phyloP scores from a whole-genome alignment of 2,113 vertebrate genomes.

The Megaptera novaeangliae region DNA sequence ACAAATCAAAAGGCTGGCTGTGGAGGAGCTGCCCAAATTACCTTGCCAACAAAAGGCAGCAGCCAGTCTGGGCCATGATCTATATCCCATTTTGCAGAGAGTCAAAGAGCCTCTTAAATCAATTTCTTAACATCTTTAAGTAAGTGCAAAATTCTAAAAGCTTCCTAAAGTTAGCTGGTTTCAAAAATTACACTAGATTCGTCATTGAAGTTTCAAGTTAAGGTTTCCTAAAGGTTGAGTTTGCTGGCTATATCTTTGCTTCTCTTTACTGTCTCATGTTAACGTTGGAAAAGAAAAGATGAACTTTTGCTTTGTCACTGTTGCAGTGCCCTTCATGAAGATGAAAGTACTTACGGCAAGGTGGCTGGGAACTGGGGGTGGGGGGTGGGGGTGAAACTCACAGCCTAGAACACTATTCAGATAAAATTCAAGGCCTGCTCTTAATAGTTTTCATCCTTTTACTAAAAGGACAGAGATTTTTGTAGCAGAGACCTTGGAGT shows the following conservation, averaged over 20 bases:
- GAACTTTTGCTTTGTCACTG: not conserved
- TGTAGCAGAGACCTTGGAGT: not conserved
- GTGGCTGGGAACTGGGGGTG: not conserved
- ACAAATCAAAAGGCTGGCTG: not conserved
- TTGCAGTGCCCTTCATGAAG: not conserved
- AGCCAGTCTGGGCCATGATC: not conserved
- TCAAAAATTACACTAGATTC: conserved; percentile 4
- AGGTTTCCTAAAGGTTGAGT: not conserved
- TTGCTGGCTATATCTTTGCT: not conserved
- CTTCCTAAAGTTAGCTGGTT: not conserved
- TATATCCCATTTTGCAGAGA: not conserved
- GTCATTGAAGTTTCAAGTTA: not conserved
- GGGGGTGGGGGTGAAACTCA: not conserved
- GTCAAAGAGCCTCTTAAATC: not conserved
- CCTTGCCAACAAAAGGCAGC: not conserved
- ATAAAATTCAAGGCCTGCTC: not conserved
- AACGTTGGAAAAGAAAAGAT: not conserved
- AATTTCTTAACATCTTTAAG: not conserved
- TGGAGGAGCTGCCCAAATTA: not conserved
- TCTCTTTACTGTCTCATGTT: not conserved
- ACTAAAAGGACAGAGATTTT: not conserved
- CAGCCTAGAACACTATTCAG: not conserved
- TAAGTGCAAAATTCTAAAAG: not conserved
- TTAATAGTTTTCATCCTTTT: not conserved
- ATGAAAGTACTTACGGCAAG: not conserved